Evolutionary conservation across 2,888 invertebrate genomes (phyloP).

Genomic region (Drosophila emarginata): DNA sequence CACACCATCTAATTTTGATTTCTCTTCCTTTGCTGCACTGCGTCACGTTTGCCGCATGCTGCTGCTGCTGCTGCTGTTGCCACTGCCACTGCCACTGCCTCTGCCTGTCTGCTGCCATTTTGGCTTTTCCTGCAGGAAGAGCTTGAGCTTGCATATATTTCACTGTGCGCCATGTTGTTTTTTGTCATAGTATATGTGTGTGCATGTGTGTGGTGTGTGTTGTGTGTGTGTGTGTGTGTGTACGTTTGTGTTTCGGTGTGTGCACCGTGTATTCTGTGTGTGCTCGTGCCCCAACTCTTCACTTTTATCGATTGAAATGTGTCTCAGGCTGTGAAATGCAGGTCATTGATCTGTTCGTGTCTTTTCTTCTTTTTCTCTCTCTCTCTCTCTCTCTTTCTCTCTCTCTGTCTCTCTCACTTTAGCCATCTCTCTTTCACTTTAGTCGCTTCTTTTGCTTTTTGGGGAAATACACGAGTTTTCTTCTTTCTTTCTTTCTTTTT

Average conservation of each 20-base stretch:
- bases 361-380: conserved; percentile 40
- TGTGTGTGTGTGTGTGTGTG: conserved; percentile 35
- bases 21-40: conserved; percentile 37
- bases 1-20: conserved; percentile 8
- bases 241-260: conserved; percentile 31
- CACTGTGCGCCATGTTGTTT: conserved; percentile 50
- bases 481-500: not conserved
- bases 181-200: conserved; percentile 28
- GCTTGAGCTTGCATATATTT: conserved; percentile 66
- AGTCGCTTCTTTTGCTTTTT: conserved; percentile 13
- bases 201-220: conserved; percentile 29
- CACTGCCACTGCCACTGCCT: not conserved
- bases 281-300: conserved; percentile 74
- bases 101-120: conserved; percentile 54
- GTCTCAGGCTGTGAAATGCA: conserved; percentile 82
- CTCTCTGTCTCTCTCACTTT: conserved; percentile 20
- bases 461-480: not conserved
- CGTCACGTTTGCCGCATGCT: conserved; percentile 53
- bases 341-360: conserved; percentile 81
- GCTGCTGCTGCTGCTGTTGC: conserved; percentile 29
- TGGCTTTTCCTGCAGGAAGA: conserved; percentile 72
- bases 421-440: not conserved
- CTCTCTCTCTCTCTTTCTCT: conserved; percentile 35
- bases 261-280: conserved; percentile 31
- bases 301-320: conserved; percentile 82